A percentile compares a stretch with the other conserved stretches of the same genome.
These are phyloP conservation scores for Atta colombica DNA, from an alignment of 1,140 invertebrate genomes.

Conservation along the genomic window DNA sequence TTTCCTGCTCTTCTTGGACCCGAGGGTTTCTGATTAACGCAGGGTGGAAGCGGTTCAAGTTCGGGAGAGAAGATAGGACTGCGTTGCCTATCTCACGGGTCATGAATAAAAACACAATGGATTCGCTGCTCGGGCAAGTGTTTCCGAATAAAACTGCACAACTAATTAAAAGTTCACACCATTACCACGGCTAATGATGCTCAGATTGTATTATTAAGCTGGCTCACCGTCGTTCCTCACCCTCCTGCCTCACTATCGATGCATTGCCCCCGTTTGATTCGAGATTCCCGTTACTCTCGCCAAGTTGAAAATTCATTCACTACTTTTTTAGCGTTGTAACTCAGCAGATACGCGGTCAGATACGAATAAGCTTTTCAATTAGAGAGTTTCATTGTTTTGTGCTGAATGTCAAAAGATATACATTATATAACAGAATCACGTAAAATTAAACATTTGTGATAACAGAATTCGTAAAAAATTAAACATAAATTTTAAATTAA, in stretches of 20 bases:
- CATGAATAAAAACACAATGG: constrained; percentile 86
- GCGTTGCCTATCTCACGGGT: constrained; percentile 76
- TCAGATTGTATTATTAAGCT: constrained; percentile 86
- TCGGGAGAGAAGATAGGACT: constrained; percentile 70
- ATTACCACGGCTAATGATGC: constrained; percentile 85
- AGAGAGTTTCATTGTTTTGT: constrained; percentile 6
- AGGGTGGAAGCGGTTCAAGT: constrained; percentile 46
- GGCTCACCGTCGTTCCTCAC: constrained; percentile 45
- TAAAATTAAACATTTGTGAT: neutral
- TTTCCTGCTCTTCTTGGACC: constrained; percentile 56
- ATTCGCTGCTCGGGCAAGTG: constrained; percentile 81
- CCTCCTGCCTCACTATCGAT: neutral
- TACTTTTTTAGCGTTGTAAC: constrained; percentile 34
- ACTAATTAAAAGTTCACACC: constrained; percentile 86
- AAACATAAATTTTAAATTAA: neutral
- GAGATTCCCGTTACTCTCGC: constrained; percentile 8
- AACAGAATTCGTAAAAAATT: neutral
- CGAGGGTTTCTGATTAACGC: constrained; percentile 68
- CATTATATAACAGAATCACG: neutral
- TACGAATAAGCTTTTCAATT: constrained; percentile 53
- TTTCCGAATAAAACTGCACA: constrained; percentile 85
- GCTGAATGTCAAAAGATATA: neutral
- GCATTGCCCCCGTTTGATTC: constrained; percentile 40
- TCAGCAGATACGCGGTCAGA: constrained; percentile 41
- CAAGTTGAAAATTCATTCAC: constrained; percentile 50